Evolutionary conservation across 2,888 invertebrate genomes (phyloP).

Genomic region (Lydus trimaculatus): DNA sequence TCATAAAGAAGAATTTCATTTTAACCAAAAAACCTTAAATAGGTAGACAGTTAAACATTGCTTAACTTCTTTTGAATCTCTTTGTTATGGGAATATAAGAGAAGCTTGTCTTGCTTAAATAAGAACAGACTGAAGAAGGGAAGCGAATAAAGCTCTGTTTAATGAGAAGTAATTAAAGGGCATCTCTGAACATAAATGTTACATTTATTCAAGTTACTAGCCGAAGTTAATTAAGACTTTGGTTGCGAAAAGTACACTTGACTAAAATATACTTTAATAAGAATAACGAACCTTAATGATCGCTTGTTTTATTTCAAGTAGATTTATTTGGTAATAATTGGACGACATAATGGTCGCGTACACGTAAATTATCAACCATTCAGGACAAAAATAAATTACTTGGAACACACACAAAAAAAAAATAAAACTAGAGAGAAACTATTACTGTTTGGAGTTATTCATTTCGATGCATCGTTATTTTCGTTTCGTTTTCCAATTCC

Average conservation of each 20-base stretch:
- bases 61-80: background rate
- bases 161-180: slow-evolving; percentile 43
- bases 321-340: slow-evolving; percentile 19
- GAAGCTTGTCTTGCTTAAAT: background rate
- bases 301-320: slow-evolving; percentile 12
- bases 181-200: slow-evolving; percentile 43
- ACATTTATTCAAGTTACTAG: slow-evolving; percentile 46
- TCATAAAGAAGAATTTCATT: background rate
- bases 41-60: background rate
- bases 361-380: slow-evolving; percentile 18
- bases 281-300: slow-evolving; percentile 31
- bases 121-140: background rate
- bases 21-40: background rate
- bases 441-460: slow-evolving; percentile 44
- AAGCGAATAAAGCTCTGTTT: slow-evolving; percentile 25
- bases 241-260: slow-evolving; percentile 38
- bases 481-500: slow-evolving; percentile 51
- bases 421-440: no score
- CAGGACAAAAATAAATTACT: slow-evolving; percentile 46
- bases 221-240: slow-evolving; percentile 45
- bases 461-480: slow-evolving; percentile 52
- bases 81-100: background rate
- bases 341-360: no score
- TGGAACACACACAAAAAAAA: slow-evolving; percentile 35
- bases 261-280: slow-evolving; percentile 29